These are phyloP conservation scores for Taphrorychus bicolor DNA, from an alignment of 2,888 invertebrate species.

Conservation along the genomic window DNA sequence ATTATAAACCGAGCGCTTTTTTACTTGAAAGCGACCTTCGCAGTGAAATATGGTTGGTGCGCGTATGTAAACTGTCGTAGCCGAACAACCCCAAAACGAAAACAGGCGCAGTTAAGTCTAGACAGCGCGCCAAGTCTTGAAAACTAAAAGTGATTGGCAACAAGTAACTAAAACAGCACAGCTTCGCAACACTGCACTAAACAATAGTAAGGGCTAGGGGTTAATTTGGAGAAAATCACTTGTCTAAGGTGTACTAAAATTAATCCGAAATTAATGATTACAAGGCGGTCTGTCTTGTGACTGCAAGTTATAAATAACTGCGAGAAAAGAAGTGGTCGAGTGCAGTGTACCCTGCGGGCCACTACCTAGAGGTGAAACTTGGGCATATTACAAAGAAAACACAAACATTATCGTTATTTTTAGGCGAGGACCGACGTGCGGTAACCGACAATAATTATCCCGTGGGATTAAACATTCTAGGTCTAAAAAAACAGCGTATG, in stretches of 20 bases:
- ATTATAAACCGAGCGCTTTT: no score
- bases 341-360: neutral
- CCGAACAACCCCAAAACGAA: no score
- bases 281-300: neutral
- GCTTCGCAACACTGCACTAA: no score
- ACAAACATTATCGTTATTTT: neutral
- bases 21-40: no score
- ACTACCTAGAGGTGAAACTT: neutral
- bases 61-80: no score
- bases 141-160: no score
- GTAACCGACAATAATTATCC: neutral
- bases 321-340: neutral
- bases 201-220: no score
- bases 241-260: constrained; percentile 7
- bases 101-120: no score
- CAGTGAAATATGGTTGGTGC: no score
- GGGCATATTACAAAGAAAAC: neutral
- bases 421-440: neutral
- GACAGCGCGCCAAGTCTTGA: no score
- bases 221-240: no score
- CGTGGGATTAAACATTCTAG: neutral
- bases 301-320: neutral
- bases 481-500: neutral
- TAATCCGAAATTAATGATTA: constrained; percentile 8
- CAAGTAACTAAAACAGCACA: no score